A percentile compares a stretch with the other conserved stretches of the same genome.
Conservation (phyloP, 2,797 vertebrate species). For the Rhynchotus rufescens region DNA sequence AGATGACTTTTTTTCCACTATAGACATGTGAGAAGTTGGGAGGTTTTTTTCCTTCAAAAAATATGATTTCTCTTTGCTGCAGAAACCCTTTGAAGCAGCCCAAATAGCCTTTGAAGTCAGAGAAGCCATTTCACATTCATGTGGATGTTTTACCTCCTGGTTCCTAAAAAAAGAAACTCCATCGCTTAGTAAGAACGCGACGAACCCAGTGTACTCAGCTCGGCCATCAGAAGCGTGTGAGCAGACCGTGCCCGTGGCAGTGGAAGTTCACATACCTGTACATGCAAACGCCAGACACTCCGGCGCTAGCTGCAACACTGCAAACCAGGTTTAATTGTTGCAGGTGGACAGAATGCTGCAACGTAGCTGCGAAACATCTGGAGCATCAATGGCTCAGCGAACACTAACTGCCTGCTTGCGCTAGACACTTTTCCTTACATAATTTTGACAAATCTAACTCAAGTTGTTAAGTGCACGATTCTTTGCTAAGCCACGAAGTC, state of each 20-base stretch:
- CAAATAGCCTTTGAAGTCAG: constrained; percentile 55
- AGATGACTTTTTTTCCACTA: not conserved
- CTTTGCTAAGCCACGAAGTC: not conserved
- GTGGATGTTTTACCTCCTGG: not conserved
- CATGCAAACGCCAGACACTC: not conserved
- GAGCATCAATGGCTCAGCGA: not conserved
- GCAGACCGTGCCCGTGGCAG: not conserved
- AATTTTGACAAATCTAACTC: no score
- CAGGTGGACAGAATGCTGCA: not conserved
- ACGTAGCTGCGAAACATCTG: rapidly evolving
- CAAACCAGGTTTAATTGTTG: not conserved
- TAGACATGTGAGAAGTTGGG: not conserved
- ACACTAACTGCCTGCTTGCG: not conserved
- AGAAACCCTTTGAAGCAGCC: constrained; percentile 36
- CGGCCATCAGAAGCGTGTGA: not conserved
- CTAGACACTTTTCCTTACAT: not conserved
- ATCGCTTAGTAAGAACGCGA: not conserved
- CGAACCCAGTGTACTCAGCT: not conserved
- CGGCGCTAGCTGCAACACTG: not conserved
- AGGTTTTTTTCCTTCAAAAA: not conserved
- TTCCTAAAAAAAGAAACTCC: not conserved
- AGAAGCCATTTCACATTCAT: not conserved
- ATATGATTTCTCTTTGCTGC: not conserved
- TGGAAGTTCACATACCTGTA: not conserved
- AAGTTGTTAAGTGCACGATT: not conserved